Evolutionary conservation across 2,888 invertebrate genomes (phyloP), one percentile per base, ranked within the genome.

Genomic region (Yponomeuta cagnagella): DNA sequence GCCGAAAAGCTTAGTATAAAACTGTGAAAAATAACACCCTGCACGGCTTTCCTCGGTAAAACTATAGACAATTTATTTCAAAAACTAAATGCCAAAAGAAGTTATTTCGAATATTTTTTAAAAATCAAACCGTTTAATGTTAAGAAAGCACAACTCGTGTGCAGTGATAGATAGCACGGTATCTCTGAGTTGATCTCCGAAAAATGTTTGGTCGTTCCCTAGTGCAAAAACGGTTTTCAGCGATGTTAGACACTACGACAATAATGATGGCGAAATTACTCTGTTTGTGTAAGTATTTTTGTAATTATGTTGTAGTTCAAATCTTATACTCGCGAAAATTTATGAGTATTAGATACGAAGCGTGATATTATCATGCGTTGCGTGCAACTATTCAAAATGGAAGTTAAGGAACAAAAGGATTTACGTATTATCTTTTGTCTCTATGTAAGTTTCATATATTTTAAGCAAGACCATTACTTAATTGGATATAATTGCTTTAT

Each of bases 201-300:
- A 78, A 78, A 77, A 87, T 86, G 87, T 80, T 82, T 81, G 82
- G 78, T 76, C 79, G 78, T 75, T 74, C 75, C 64, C 43, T 71
- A 71, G 78, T 82, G 74, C 80, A 77, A 77, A 84, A 83, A 76
- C 83, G 81, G 77, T 82, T 84, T 73, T 73, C 80, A 73, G 75
- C 77, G 70, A 78, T 80, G 77, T 78, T 81, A 78, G 77, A 83
- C 75, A 75, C 81, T 30, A 79, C 82, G 31, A 77, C 82, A 48
- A 77, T 77, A 73, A 82, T 78, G 79, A 71, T 85, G 78, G 77
- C 76, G 77, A 90, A 88, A 76, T 73, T 88, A 63, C 76, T 86
- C 73, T 90, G 85, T 88, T 83, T 91, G 83, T 81, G 91, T 91
- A 75, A 91, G 91, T 90, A 37, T 43, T 43, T 33, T 37, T n/a